A percentile compares a stretch with the other conserved stretches of the same genome.
phyloP scores from a whole-genome alignment of 2,888 invertebrate species.

The Litoditis marina region DNA sequence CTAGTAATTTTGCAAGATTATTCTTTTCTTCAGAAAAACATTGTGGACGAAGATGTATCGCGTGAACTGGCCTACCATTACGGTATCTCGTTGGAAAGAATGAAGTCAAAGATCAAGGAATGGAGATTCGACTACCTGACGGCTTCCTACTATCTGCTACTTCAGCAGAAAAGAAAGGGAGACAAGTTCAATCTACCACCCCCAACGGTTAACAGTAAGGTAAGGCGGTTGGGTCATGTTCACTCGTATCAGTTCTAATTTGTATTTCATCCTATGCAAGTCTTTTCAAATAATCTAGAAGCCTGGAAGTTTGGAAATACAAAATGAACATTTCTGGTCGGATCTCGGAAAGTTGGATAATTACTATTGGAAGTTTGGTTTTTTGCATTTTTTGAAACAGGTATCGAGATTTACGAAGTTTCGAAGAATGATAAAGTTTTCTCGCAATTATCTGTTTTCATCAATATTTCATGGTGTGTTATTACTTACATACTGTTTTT shows the following conservation, averaged over 20 bases:
- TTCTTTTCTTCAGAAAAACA: conserved; percentile 59
- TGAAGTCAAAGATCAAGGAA: conserved; percentile 61
- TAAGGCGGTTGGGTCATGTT: background rate
- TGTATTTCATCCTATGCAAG: no score
- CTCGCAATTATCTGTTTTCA: no score
- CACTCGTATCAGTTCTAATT: background rate
- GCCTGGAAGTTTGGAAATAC: no score
- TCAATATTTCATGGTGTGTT: conserved; percentile 1
- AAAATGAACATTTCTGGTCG: no score
- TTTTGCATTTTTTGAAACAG: no score
- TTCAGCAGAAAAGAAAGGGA: conserved; percentile 69
- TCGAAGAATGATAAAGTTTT: background rate
- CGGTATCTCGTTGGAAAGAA: conserved; percentile 62
- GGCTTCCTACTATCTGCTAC: conserved; percentile 74
- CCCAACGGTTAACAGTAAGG: conserved; percentile 3
- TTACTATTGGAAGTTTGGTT: no score
- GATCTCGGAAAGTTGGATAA: no score
- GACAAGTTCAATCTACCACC: conserved; percentile 64
- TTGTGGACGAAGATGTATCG: conserved; percentile 69
- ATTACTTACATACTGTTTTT: background rate
- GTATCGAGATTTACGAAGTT: no score
- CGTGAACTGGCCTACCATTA: conserved; percentile 67
- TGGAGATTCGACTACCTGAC: conserved; percentile 74
- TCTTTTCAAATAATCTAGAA: no score
- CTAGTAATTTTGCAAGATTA: no score